Evolutionary conservation across 2,888 invertebrate genomes (phyloP).

Genomic region (Catonia carolina): DNA sequence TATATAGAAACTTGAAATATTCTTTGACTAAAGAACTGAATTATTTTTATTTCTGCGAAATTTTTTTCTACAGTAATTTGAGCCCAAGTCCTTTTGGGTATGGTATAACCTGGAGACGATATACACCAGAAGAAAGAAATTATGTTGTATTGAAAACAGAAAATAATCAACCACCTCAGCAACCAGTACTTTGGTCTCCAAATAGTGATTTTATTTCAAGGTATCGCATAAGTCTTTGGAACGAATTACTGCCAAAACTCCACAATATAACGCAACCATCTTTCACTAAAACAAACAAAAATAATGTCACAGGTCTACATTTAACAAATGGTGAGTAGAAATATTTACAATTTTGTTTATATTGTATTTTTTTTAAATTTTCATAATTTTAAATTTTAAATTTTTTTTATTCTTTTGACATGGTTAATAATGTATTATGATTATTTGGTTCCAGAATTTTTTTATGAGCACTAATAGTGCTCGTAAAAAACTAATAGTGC

Average conservation of each 20-base stretch:
- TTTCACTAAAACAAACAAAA: conserved; percentile 8
- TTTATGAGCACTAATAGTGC: no score
- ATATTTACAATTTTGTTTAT: neutral
- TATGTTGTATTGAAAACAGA: conserved; percentile 32
- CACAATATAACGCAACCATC: conserved; percentile 17
- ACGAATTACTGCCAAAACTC: conserved; percentile 34
- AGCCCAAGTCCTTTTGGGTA: conserved; percentile 43
- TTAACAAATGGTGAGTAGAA: conserved; percentile 24
- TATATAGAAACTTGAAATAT: no score
- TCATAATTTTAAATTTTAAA: neutral
- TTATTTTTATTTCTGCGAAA: no score
- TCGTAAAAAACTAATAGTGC: no score
- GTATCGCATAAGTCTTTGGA: conserved; percentile 44
- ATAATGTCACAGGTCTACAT: conserved; percentile 25
- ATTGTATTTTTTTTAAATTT: neutral
- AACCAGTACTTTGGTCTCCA: conserved; percentile 38
- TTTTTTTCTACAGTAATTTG: conserved; percentile 47
- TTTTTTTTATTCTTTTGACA: no score
- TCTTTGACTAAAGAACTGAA: no score
- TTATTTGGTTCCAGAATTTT: no score
- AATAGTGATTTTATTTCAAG: conserved; percentile 40
- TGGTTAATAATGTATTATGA: no score
- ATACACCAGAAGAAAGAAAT: conserved; percentile 41
- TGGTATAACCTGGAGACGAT: conserved; percentile 53
- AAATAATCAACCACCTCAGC: conserved; percentile 25